Conservation (phyloP, 1,140 invertebrate genomes). For the Papilio dardanus region DNA sequence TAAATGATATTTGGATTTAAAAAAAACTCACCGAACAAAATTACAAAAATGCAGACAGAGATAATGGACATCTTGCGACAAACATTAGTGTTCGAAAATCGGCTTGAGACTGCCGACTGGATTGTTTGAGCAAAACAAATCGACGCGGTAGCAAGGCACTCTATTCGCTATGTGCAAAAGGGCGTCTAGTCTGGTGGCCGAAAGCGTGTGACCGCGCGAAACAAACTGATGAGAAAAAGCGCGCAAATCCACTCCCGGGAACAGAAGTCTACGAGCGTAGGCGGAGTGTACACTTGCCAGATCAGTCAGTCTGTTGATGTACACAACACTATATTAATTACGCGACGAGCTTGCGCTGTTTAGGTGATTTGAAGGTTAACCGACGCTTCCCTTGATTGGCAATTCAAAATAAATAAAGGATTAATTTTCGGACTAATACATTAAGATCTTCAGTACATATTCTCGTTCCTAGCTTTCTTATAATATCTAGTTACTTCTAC, state of each 20-base stretch:
- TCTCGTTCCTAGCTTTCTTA: background rate
- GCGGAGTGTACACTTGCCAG: slow-evolving; percentile 54
- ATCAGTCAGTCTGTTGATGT: slow-evolving; percentile 41
- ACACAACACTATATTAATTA: slow-evolving; percentile 26
- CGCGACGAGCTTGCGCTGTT: background rate
- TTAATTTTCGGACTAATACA: background rate
- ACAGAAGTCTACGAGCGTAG: slow-evolving; percentile 50
- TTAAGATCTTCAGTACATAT: background rate
- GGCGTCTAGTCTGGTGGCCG: background rate
- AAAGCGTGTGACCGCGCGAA: slow-evolving; percentile 41
- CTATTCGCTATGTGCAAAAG: slow-evolving; percentile 16
- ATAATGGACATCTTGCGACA: slow-evolving; percentile 58
- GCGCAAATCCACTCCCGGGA: slow-evolving; percentile 59
- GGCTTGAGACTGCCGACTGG: slow-evolving; percentile 5
- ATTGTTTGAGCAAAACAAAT: slow-evolving; percentile 4
- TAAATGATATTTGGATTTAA: slow-evolving; percentile 14
- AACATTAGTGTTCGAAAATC: slow-evolving; percentile 51
- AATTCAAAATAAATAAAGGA: background rate
- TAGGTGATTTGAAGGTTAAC: slow-evolving; percentile 33
- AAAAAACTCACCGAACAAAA: slow-evolving; percentile 58
- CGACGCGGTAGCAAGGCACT: background rate
- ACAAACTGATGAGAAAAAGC: slow-evolving; percentile 65
- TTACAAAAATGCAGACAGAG: slow-evolving; percentile 49
- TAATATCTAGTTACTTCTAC: background rate
- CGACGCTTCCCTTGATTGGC: background rate